Evolutionary conservation across 2,113 vertebrate species (phyloP).

Genomic region (Thunnus maccoyii): DNA sequence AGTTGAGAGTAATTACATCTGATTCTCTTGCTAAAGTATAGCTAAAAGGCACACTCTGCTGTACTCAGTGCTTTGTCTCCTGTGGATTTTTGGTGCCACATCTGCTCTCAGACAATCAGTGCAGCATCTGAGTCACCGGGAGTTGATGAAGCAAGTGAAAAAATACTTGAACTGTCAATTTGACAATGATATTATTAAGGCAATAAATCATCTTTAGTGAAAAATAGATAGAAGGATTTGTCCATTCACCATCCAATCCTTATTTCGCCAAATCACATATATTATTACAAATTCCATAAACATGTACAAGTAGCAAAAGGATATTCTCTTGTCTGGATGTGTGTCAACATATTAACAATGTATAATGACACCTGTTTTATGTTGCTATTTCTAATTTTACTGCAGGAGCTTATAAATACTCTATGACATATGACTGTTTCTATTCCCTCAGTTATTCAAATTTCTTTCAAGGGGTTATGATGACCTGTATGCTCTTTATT

Average conservation of each 20-base stretch:
- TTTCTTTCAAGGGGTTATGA: conserved; percentile 8
- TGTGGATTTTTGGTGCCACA: conserved; percentile 19
- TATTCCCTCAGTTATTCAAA: neutral
- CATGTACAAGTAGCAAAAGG: neutral
- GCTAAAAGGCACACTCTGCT: conserved; percentile 49
- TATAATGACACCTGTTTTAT: neutral
- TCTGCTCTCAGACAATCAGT: conserved; percentile 37
- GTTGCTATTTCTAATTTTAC: conserved; percentile 8
- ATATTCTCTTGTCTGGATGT: too few species aligned
- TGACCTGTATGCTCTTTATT: neutral
- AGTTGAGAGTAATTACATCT: conserved; percentile 66
- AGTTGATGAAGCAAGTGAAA: conserved; percentile 7
- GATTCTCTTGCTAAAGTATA: conserved; percentile 48
- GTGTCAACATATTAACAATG: too few species aligned
- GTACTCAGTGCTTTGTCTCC: conserved; percentile 39
- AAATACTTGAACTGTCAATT: conserved; percentile 28
- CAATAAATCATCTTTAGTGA: neutral
- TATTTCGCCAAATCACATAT: too few species aligned
- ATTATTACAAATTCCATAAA: neutral
- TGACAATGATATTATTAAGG: conserved; percentile 18
- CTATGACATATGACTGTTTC: conserved; percentile 1
- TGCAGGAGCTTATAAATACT: neutral
- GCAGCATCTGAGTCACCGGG: conserved; percentile 1
- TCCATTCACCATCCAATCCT: neutral
- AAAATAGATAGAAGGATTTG: neutral